Percentiles rank a stretch among this genome's conserved stretches.
Conservation (phyloP, 1,140 invertebrate species). For the Pectinophora gossypiella region DNA sequence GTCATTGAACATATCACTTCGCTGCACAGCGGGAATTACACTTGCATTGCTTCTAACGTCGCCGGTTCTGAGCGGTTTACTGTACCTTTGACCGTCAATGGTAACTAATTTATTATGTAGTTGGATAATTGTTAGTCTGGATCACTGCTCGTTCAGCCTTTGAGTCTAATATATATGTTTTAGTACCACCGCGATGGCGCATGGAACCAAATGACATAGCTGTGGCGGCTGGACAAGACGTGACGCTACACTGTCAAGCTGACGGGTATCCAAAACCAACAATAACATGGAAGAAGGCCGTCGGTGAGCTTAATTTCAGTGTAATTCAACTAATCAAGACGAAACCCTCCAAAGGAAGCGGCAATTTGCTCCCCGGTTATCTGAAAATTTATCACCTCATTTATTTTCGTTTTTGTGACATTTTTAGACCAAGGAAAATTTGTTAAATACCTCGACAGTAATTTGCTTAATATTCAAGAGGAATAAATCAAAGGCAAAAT, state of each 20-base stretch:
- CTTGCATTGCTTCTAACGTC: conserved; percentile 90
- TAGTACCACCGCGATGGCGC: conserved; percentile 94
- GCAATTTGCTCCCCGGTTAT: neutral
- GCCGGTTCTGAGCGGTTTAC: conserved; percentile 86
- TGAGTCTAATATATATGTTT: conserved; percentile 11
- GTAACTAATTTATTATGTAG: conserved; percentile 65
- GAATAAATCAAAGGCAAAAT: neutral
- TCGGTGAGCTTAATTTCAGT: conserved; percentile 75
- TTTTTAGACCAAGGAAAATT: neutral
- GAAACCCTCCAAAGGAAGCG: neutral
- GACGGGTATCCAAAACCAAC: conserved; percentile 92
- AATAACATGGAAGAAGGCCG: conserved; percentile 91
- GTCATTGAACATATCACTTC: conserved; percentile 92
- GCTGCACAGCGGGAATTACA: conserved; percentile 91
- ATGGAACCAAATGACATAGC: conserved; percentile 91
- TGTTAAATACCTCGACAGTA: neutral
- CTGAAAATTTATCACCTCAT: conserved; percentile 1
- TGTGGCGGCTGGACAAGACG: conserved; percentile 88
- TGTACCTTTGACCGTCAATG: conserved; percentile 88
- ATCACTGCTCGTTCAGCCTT: neutral
- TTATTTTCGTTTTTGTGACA: conserved; percentile 1
- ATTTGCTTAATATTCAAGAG: neutral
- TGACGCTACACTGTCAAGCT: conserved; percentile 92
- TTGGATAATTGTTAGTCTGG: neutral
- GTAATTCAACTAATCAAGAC: neutral